Evolutionary conservation across 2,888 invertebrate genomes (phyloP).

Genomic region (Nomada flava): DNA sequence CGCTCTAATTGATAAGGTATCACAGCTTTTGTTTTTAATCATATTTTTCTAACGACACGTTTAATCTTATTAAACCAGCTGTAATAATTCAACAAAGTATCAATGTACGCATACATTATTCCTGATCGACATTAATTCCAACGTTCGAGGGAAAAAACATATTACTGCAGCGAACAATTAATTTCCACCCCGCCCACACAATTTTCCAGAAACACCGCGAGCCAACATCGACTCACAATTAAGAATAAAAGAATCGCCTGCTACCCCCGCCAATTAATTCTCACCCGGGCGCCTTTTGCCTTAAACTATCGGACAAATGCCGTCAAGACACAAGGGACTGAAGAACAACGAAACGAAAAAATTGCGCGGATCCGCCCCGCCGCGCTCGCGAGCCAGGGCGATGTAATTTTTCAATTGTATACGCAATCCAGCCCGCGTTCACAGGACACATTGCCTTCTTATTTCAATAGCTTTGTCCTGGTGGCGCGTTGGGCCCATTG

Average conservation of each 20-base stretch:
- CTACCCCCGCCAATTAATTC: constrained; percentile 9
- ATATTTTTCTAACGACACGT: too few species aligned
- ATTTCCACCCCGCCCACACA: not conserved
- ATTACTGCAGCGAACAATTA: too few species aligned
- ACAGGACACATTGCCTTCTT: constrained; percentile 33
- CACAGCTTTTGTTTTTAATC: too few species aligned
- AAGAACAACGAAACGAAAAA: constrained; percentile 8
- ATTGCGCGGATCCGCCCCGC: constrained; percentile 13
- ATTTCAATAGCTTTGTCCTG: constrained; percentile 51
- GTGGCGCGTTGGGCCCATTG: constrained; percentile 29
- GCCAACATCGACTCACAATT: not conserved
- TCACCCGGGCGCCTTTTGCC: not conserved
- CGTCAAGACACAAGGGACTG: not conserved
- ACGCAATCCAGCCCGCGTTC: constrained; percentile 33
- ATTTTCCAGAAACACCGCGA: not conserved
- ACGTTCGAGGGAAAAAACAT: too few species aligned
- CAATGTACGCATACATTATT: too few species aligned
- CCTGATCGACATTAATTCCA: too few species aligned
- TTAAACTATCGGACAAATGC: not conserved
- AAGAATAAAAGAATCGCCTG: not conserved
- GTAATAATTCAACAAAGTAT: too few species aligned
- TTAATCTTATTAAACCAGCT: too few species aligned
- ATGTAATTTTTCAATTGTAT: constrained; percentile 56
- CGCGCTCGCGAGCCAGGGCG: constrained; percentile 21
- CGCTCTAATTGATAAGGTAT: too few species aligned